These are phyloP conservation scores for Notocelia uddmanniana DNA, from an alignment of 2,888 invertebrate species.

Conservation along the genomic window DNA sequence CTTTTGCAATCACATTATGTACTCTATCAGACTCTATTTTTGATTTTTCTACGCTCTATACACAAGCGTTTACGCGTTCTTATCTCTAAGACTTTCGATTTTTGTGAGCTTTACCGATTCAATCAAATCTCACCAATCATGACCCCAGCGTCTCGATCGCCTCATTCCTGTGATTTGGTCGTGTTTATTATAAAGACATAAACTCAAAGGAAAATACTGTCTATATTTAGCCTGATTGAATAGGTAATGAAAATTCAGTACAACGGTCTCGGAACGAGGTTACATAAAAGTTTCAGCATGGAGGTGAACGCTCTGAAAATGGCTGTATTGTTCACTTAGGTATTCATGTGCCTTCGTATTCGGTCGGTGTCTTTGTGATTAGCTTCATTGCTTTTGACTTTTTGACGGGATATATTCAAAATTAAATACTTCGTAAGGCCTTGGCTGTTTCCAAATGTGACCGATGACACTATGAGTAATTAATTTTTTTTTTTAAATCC, in stretches of 20 bases:
- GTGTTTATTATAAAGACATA: background rate
- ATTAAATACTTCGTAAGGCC: background rate
- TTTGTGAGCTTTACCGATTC: background rate
- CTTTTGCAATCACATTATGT: too few species aligned
- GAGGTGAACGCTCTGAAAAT: slow-evolving; percentile 49
- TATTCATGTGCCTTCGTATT: slow-evolving; percentile 43
- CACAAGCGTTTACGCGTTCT: background rate
- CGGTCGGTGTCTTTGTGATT: slow-evolving; percentile 13
- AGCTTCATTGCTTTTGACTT: background rate
- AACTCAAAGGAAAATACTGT: background rate
- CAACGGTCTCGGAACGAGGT: slow-evolving; percentile 48
- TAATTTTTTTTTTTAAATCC: too few species aligned
- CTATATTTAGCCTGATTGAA: slow-evolving; percentile 31
- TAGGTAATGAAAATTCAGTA: slow-evolving; percentile 37
- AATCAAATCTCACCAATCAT: background rate
- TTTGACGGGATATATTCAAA: background rate
- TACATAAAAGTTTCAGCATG: slow-evolving; percentile 51
- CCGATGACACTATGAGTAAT: too few species aligned
- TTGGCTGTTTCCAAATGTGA: background rate
- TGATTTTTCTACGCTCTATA: background rate
- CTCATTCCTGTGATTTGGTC: background rate
- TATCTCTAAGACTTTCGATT: background rate
- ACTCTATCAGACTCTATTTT: background rate
- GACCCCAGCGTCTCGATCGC: slow-evolving; percentile 4
- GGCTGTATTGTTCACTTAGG: slow-evolving; percentile 37